Evolutionary conservation across 2,888 invertebrate genomes (phyloP), one percentile per base, ranked within the genome.

Genomic region (Lepeophtheirus nordmannii): DNA sequence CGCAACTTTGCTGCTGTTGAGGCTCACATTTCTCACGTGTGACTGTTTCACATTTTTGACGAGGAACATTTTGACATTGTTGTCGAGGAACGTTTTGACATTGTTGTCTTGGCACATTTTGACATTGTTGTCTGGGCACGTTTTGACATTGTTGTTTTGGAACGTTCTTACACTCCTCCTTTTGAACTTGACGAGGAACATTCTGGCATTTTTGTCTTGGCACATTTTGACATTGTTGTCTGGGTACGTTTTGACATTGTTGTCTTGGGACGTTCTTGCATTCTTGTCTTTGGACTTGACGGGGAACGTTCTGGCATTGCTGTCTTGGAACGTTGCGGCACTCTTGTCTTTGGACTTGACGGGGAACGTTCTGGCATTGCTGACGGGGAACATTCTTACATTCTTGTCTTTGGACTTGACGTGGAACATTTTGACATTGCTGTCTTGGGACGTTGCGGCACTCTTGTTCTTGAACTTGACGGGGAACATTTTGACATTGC

Each of bases 351-450:
- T 58, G 20, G 3, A 58, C 58, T 58, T 58, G 58, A 23, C 53
- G 53, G 58, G 58, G 58, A n/a, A 59, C 65, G 22, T 65, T 58
- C 23, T 65, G 46, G 65, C 58, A 58, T n/a, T 37, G 56, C 38
- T 65, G 65, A 12, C 53, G 10, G 12, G 65, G 65, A 1, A 65
- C 65, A 23, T 58, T 65, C 22, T 40, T 57, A 20, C 65, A 65
- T 62, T 62, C 40, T 23, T 62, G 40, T 14, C 17, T 38, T 38
- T 23, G 62, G 41, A 62, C 62, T 22, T 40, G 23, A 22, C 46
- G 62, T 1, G 39, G 62, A 62, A 62, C 62, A 17, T 38, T 62
- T 3, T 62, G 20, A 40, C 62, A 62, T 22, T 20, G 30, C 17
- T 62, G 41, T 38, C 62, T n/a, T 1, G 62, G 62, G 39, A 62